phyloP scores from a whole-genome alignment of 2,797 vertebrate species.

The Chiropotes sagulatus region DNA sequence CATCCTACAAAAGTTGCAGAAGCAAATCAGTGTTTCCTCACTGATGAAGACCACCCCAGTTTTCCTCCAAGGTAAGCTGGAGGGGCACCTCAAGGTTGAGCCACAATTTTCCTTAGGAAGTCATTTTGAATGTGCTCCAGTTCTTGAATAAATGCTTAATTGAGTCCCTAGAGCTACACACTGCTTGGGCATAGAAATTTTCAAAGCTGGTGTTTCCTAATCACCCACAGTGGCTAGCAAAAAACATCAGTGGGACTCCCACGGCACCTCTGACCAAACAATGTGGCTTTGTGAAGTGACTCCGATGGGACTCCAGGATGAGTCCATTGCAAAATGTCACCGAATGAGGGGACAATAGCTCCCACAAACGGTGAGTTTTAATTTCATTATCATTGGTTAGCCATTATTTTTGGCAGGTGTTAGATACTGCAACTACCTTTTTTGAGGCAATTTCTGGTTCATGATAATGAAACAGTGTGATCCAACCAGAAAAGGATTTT shows the following conservation, averaged over 20 bases:
- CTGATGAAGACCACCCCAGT: neutral
- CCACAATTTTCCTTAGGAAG: slow-evolving; percentile 62
- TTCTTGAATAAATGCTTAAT: slow-evolving; percentile 64
- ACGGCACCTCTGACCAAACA: neutral
- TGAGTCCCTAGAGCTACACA: slow-evolving; percentile 43
- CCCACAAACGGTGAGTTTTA: neutral
- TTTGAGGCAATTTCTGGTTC: neutral
- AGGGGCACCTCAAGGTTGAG: slow-evolving; percentile 46
- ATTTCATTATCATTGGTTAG: neutral
- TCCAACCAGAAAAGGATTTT: neutral
- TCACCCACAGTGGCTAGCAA: slow-evolving; percentile 6
- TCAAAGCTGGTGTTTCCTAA: slow-evolving; percentile 48
- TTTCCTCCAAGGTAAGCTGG: slow-evolving; percentile 18
- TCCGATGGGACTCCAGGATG: neutral
- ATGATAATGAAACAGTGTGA: slow-evolving; percentile 8
- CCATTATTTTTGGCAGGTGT: neutral
- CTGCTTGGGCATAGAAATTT: slow-evolving; percentile 41
- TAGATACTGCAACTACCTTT: neutral
- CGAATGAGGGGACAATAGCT: neutral
- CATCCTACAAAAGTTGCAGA: neutral
- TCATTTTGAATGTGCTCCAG: slow-evolving; percentile 51
- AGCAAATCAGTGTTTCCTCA: slow-evolving; percentile 27
- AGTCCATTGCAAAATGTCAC: neutral
- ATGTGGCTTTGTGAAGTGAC: neutral
- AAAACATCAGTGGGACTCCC: neutral